A percentile compares a stretch with the other conserved stretches of the same genome.
phyloP scores from a whole-genome alignment of 2,888 invertebrate genomes.

The Bombylius major region DNA sequence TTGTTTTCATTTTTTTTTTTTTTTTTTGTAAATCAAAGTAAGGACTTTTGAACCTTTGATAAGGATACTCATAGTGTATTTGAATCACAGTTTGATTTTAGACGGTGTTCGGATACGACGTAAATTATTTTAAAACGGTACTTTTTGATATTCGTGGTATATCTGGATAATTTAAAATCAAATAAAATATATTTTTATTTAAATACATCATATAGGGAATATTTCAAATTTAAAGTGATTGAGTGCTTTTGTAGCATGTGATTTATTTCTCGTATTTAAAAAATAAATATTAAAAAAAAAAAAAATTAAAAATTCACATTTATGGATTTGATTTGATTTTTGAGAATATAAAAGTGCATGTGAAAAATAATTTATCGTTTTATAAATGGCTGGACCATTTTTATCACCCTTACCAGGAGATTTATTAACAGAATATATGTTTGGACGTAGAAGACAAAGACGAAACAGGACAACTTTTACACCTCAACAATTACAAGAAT shows the following conservation, averaged over 20 bases:
- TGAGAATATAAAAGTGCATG: too few relatives aligned
- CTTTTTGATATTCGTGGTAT: too few relatives aligned
- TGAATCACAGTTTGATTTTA: neutral
- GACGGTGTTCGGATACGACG: neutral
- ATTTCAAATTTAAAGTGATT: too few relatives aligned
- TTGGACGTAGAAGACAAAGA: slow-evolving; percentile 74
- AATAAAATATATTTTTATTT: too few relatives aligned
- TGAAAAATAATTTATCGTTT: neutral
- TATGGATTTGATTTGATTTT: too few relatives aligned
- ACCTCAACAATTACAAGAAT: slow-evolving; percentile 80
- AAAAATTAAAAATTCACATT: too few relatives aligned
- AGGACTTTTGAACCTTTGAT: neutral
- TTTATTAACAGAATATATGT: slow-evolving; percentile 86
- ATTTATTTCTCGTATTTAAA: too few relatives aligned
- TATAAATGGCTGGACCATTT: slow-evolving; percentile 73
- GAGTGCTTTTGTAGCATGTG: too few relatives aligned
- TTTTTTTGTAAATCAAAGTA: neutral
- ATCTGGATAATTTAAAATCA: too few relatives aligned
- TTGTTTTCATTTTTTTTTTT: neutral
- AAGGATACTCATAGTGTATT: neutral
- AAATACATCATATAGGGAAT: too few relatives aligned
- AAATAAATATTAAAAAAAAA: too few relatives aligned
- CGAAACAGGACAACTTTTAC: slow-evolving; percentile 89
- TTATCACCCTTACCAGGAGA: slow-evolving; percentile 75
- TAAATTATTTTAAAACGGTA: neutral